Conservation (phyloP, 2,113 vertebrate genomes). For the Neotoma lepida region DNA sequence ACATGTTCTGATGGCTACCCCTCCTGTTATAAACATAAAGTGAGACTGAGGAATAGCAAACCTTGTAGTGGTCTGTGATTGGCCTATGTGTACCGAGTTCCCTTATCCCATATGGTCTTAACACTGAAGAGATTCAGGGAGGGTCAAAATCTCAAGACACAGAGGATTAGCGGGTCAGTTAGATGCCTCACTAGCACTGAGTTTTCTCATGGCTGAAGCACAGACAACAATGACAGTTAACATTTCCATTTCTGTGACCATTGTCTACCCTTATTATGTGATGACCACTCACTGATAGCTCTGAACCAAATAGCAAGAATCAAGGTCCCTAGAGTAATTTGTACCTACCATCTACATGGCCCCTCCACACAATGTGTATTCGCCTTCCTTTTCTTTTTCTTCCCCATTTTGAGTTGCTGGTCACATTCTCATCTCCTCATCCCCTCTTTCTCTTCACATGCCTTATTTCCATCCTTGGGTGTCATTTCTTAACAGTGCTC, state of each 20-base stretch:
- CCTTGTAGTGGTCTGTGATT: not conserved
- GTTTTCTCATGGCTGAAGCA: not conserved
- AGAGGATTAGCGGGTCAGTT: not conserved
- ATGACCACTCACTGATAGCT: not conserved
- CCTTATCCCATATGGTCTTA: not conserved
- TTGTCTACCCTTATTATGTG: not conserved
- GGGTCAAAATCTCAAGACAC: not conserved
- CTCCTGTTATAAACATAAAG: not conserved
- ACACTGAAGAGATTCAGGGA: not conserved
- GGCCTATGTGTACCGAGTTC: not conserved
- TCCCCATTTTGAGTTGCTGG: not conserved
- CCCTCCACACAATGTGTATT: fast-evolving
- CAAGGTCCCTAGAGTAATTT: not conserved
- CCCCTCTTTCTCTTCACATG: not conserved
- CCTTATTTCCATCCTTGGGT: not conserved
- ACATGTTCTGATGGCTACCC: not conserved
- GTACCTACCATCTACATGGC: fast-evolving
- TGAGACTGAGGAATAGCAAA: not conserved
- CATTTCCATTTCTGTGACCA: not conserved
- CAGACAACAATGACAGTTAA: not conserved
- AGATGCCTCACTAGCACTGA: not conserved
- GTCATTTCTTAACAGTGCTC: no score
- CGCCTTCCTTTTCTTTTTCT: not conserved
- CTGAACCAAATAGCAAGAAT: not conserved
- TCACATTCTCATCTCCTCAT: not conserved